Conservation (phyloP, 1,140 invertebrate species). For the Nasonia giraulti region DNA sequence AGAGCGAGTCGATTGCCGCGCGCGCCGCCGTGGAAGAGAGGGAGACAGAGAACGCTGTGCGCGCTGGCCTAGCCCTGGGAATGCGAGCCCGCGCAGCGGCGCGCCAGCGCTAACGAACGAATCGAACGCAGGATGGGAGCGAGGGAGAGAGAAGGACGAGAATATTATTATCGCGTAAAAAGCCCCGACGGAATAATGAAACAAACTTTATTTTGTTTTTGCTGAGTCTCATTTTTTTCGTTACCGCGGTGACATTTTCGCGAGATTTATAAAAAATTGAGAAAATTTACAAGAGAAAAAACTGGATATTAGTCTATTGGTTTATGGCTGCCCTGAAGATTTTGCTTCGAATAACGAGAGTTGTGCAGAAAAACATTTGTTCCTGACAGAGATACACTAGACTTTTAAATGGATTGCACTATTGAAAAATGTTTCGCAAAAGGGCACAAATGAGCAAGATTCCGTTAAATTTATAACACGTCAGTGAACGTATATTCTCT, state of each 20-base stretch:
- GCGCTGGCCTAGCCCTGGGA: slow-evolving; percentile 72
- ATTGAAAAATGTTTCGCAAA: neutral
- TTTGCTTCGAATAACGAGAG: too few relatives aligned
- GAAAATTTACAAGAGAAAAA: too few relatives aligned
- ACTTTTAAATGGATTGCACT: too few relatives aligned
- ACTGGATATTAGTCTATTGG: too few relatives aligned
- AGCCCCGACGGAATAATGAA: slow-evolving; percentile 50
- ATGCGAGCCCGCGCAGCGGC: slow-evolving; percentile 56
- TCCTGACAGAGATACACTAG: too few relatives aligned
- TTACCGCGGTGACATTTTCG: neutral
- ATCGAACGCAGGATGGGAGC: slow-evolving; percentile 55
- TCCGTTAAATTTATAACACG: neutral
- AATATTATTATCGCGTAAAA: slow-evolving; percentile 54
- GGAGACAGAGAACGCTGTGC: slow-evolving; percentile 43
- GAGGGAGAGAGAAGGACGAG: slow-evolving; percentile 48
- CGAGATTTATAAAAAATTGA: too few relatives aligned
- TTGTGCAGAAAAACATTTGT: too few relatives aligned
- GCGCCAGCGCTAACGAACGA: slow-evolving; percentile 63
- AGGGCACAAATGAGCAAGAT: neutral
- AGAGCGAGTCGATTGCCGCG: slow-evolving; percentile 52
- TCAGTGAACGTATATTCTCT: too few relatives aligned
- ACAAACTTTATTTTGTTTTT: slow-evolving; percentile 47
- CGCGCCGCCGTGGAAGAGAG: slow-evolving; percentile 13
- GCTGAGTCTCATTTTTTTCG: neutral
- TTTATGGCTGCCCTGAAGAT: too few relatives aligned